phyloP scores from a whole-genome alignment of 2,888 invertebrate species.

The Mactromeris polynyma region DNA sequence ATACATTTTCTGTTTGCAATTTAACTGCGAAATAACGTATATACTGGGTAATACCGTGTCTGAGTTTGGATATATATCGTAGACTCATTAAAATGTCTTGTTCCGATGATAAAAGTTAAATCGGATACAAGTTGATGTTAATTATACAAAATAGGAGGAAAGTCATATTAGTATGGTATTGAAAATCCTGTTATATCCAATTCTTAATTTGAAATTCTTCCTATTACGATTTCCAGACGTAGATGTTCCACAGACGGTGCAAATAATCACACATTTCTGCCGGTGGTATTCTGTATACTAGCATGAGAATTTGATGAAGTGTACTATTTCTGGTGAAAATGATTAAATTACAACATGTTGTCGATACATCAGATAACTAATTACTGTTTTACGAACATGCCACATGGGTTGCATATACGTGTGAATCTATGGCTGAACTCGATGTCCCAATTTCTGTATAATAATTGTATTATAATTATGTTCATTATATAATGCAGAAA shows the following conservation, averaged over 20 bases:
- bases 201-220: constrained; percentile 2
- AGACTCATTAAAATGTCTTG: neutral
- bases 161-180: neutral
- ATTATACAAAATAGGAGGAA: neutral
- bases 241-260: neutral
- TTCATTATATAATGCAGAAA: neutral
- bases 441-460: neutral
- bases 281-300: neutral
- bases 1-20: neutral
- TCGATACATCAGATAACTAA: neutral
- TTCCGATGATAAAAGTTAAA: neutral
- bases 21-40: neutral
- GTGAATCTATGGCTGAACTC: neutral
- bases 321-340: neutral
- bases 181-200: neutral
- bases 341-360: neutral
- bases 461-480: too few relatives aligned
- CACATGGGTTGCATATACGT: too few relatives aligned
- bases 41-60: neutral
- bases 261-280: constrained; percentile 2
- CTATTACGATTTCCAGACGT: neutral
- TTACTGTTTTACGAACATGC: too few relatives aligned
- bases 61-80: neutral
- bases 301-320: neutral
- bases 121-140: neutral